Base-by-base conservation (phyloP, 92 coral and sea anemone genomes). In the Zoanthus sociatus region DNA sequence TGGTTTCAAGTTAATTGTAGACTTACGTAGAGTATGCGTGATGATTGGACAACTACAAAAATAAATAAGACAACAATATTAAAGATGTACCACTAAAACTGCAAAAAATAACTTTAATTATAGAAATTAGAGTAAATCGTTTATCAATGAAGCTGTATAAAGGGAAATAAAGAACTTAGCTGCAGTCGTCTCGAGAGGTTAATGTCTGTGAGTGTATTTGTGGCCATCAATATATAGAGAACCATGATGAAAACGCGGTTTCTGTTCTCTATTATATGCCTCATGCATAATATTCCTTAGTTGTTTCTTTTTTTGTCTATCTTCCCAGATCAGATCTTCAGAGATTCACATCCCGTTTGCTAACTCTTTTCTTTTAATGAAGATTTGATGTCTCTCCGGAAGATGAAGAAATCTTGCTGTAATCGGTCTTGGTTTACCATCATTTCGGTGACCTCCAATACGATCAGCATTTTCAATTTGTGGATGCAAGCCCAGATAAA, bases 261-360 rank as follows among this genome's bases (percentile, higher is more conserved):
- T 76, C 30, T 18, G 48, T 8, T 66, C 81, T 20, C n/a, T 37
- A 3, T 50, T 11, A 8, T 76, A 76, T 6, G 81, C 66, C 51
- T 76, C 45, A 0, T 46, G n/a, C 45, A 76, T 51, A 6, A 50
- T 14, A 17, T 76, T 60, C 21, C 20, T 50, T 9, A 17, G 5
- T 31, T 50, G 64, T 18, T 51, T 51, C 66, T 89, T 88, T 32
- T 61, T 83, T 66, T 89, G 58, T n/a, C 73, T 31, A 31, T 89
- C 79, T 33, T 89, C 88, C 84, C 55, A 32, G 17, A 70, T 83
- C 16, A 89, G 31, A 75, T 89, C 91, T 53, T 75, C 75, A 1
- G 84, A 56, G 3, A 67, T 69, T 77, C 63, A 64, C 8, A 89
- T 66, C 20, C 73, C 79, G 13, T 76, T 47, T 6, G 42, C 5